Conservation (phyloP, 1,140 invertebrate genomes). For the Drosophila sp. region DNA sequence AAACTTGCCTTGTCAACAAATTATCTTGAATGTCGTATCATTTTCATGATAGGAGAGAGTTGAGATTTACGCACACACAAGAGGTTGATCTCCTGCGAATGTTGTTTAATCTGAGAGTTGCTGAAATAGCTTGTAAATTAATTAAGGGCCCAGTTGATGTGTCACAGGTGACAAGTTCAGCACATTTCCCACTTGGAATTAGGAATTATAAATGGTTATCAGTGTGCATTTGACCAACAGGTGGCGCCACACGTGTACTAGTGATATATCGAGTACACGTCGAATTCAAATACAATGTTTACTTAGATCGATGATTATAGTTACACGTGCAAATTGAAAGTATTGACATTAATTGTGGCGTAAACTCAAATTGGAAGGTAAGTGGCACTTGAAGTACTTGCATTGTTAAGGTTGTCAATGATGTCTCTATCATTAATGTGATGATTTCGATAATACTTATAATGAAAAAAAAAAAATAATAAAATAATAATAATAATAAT, state of each 20-base stretch:
- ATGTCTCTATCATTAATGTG: too few species aligned
- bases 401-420: not conserved
- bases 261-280: not conserved
- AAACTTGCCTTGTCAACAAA: conserved; percentile 27
- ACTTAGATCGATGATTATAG: conserved; percentile 31
- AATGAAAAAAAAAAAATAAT: too few species aligned
- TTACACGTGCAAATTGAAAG: conserved; percentile 1
- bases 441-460: too few species aligned
- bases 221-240: conserved; percentile 16
- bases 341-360: conserved; percentile 1
- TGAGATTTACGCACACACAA: conserved; percentile 20
- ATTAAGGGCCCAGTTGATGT: conserved; percentile 15
- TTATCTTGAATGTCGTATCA: conserved; percentile 27
- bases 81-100: not conserved
- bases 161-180: conserved; percentile 28
- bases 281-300: not conserved
- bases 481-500: too few species aligned
- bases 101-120: conserved; percentile 5
- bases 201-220: conserved; percentile 2
- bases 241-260: conserved; percentile 1
- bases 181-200: conserved; percentile 8
- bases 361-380: too few species aligned
- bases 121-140: conserved; percentile 33
- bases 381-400: conserved; percentile 1
- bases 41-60: conserved; percentile 6